A percentile compares a stretch with the other conserved stretches of the same genome.
Evolutionary conservation across 2,888 invertebrate genomes (phyloP).

Genomic region (Ptychoptera contaminata): DNA sequence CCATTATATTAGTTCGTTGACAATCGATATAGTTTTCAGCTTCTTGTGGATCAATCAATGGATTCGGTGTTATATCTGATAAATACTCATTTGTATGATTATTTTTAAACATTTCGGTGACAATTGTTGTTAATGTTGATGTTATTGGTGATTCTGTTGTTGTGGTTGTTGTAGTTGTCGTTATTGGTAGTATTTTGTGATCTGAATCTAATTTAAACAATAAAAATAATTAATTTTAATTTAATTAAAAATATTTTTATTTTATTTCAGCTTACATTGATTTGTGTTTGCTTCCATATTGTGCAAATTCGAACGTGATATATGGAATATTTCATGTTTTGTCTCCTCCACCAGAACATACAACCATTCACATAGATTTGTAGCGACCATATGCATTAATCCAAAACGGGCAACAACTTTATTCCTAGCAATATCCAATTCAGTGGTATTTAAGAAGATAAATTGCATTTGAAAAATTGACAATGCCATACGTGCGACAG

Average conservation of each 20-base stretch:
- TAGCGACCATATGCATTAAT: constrained; percentile 80
- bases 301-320: constrained; percentile 29
- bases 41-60: too few relatives aligned
- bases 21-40: constrained; percentile 26
- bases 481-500: constrained; percentile 64
- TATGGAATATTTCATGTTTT: constrained; percentile 67
- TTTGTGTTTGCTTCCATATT: background rate
- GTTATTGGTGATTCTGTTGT: background rate
- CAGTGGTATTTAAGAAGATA: constrained; percentile 78
- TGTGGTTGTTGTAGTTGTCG: too few relatives aligned
- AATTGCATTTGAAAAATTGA: constrained; percentile 87
- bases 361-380: constrained; percentile 86
- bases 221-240: too few relatives aligned
- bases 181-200: background rate
- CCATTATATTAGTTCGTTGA: constrained; percentile 50
- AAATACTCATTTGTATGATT: too few relatives aligned
- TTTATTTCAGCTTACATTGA: background rate
- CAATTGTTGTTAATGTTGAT: background rate
- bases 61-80: too few relatives aligned
- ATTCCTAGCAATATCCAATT: constrained; percentile 45
- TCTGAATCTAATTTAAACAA: too few relatives aligned
- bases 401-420: constrained; percentile 71
- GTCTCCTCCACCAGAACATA: constrained; percentile 78
- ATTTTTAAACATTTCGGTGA: background rate
- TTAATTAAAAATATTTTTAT: background rate